phyloP scores from a whole-genome alignment of 2,888 invertebrate genomes.

The Dynastes tityus region DNA sequence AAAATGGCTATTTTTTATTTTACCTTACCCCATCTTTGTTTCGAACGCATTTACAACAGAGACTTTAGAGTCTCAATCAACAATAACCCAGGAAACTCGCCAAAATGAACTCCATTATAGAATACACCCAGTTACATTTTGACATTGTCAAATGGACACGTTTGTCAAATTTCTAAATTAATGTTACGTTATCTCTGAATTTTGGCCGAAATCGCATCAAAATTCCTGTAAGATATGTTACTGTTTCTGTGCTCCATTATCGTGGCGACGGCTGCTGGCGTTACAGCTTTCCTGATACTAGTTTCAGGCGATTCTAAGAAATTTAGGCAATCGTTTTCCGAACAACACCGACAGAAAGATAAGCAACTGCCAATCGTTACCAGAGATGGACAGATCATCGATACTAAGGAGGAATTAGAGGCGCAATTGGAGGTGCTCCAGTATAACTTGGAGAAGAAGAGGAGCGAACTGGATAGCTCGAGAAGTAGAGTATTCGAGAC shows the following conservation, averaged over 20 bases:
- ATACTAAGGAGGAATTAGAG: conserved; percentile 64
- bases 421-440: conserved; percentile 63
- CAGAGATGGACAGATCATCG: conserved; percentile 57
- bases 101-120: too few species aligned
- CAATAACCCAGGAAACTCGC: too few species aligned
- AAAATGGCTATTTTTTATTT: too few species aligned
- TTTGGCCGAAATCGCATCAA: conserved; percentile 15
- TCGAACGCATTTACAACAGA: too few species aligned
- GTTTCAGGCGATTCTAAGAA: conserved; percentile 61
- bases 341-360: neutral
- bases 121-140: neutral
- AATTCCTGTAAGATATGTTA: conserved; percentile 54
- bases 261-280: conserved; percentile 61
- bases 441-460: conserved; percentile 62
- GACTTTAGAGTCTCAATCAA: too few species aligned
- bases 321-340: conserved; percentile 57
- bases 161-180: conserved; percentile 23
- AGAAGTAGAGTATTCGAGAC: conserved; percentile 60
- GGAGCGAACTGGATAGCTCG: conserved; percentile 61
- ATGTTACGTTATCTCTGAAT: neutral
- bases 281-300: conserved; percentile 62
- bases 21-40: too few species aligned
- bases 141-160: conserved; percentile 14
- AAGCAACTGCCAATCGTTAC: conserved; percentile 59
- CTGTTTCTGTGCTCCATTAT: conserved; percentile 59